Conservation (phyloP, 2,797 vertebrate genomes). For the Sandelia bainsii region DNA sequence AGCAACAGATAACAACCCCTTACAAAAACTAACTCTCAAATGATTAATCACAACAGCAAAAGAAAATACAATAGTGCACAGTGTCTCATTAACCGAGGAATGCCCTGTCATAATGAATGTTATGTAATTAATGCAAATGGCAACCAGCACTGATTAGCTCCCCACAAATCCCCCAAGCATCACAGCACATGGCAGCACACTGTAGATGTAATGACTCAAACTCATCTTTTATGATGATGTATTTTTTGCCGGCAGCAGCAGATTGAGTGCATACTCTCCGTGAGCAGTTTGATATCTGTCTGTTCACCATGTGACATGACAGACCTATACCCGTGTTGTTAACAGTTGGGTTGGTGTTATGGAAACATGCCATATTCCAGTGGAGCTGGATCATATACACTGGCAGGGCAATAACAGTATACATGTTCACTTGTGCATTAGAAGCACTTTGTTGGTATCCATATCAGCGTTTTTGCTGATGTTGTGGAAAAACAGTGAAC, state of each 20-base stretch:
- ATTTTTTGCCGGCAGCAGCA: constrained; percentile 10
- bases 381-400: neutral
- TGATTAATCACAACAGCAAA: constrained; percentile 50
- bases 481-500: constrained; percentile 8
- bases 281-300: constrained; percentile 13
- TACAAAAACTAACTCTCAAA: constrained; percentile 22
- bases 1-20: constrained; percentile 25
- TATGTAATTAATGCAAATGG: constrained; percentile 44
- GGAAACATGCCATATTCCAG: constrained; percentile 19
- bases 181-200: constrained; percentile 14
- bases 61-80: constrained; percentile 46
- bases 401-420: constrained; percentile 10
- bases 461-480: constrained; percentile 15
- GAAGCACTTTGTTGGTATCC: no score
- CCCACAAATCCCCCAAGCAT: constrained; percentile 32
- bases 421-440: no score
- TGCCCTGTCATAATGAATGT: constrained; percentile 37
- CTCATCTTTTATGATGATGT: constrained; percentile 24
- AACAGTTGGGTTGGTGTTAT: constrained; percentile 1
- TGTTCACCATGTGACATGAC: neutral
- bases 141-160: constrained; percentile 52
- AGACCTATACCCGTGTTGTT: neutral
- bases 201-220: constrained; percentile 36
- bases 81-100: constrained; percentile 56
- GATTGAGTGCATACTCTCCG: neutral